Evolutionary conservation across 2,113 vertebrate species (phyloP), one percentile per base, ranked within the genome.

Genomic region (Menidia beryllina): DNA sequence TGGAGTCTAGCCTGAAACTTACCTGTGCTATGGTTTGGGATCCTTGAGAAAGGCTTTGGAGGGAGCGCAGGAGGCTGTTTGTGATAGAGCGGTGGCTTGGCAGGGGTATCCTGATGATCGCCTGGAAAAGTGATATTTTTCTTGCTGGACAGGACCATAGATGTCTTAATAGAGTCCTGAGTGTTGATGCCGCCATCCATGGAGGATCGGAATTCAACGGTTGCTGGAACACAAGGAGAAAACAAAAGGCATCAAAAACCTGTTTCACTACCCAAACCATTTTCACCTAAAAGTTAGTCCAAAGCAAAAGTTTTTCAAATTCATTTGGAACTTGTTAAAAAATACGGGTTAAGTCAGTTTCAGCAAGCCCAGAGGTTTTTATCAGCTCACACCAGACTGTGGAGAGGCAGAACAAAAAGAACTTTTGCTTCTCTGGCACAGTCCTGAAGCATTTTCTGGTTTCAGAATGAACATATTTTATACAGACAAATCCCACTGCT

Each of bases 11-110:
- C 27, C 23, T 7, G 13, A 11, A 15, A 52, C 95, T 95, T 91
- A 99, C 97, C 97, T 94, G 95, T 93, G 94, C 95, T 95, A 84
- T 98, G 96, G 94, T 95, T 98, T 93, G 96, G 90, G 91, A 96
- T 95, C 93, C 97, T 94, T 89, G 96, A 91, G 92, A 97, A 96
- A 85, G 98, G 98, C 90, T 99, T 99, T 77, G 98, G 98, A 88
- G 97, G 98, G 91, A 99, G 95, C 87, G 97, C 98, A 15, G 98
- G 98, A 87, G 97, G 97, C 88, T 99, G 97, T 92, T 99, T 99
- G 92, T 96, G 96, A 88, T 96, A 96, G 87, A 96, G 89, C 39
- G 95, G 93, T 72, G 96, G 96, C 91, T 98, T 98, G 93, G 94
- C 84, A 63, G 94, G 95, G 83, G 91, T 94, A 77, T 97, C 97